phyloP scores from a whole-genome alignment of 2,888 invertebrate species.

The Antheraea yamamai region DNA sequence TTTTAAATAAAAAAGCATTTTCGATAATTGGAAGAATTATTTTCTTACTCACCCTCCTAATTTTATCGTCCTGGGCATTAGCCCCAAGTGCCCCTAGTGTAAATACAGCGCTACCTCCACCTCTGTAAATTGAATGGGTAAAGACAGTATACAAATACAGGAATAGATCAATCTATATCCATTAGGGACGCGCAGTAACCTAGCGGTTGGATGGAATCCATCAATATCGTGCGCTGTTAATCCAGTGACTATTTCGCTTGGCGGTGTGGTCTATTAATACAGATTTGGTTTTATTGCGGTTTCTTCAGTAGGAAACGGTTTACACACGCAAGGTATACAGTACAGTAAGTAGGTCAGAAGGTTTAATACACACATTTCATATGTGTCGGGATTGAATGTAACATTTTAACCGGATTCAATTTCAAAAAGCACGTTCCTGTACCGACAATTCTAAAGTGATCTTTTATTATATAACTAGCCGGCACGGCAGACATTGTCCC shows the following conservation, averaged over 20 bases:
- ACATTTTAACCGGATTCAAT: too few relatives aligned
- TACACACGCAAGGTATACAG: background rate
- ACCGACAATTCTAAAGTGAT: too few relatives aligned
- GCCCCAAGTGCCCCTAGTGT: too few relatives aligned
- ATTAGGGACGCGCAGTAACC: constrained; percentile 12
- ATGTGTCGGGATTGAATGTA: too few relatives aligned
- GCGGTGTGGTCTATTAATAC: background rate
- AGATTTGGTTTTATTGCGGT: background rate
- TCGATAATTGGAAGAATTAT: too few relatives aligned
- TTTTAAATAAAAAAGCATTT: too few relatives aligned
- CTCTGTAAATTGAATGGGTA: background rate
- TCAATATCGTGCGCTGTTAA: background rate
- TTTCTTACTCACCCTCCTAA: too few relatives aligned
- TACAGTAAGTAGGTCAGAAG: too few relatives aligned
- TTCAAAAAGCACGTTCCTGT: too few relatives aligned
- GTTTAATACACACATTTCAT: background rate
- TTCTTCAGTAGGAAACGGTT: background rate
- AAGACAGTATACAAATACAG: background rate
- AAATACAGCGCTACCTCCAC: background rate
- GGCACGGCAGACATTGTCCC: too few relatives aligned
- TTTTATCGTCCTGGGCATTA: too few relatives aligned
- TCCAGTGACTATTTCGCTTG: background rate
- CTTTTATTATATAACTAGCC: too few relatives aligned
- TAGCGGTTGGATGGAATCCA: background rate
- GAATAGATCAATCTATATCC: constrained; percentile 11